Evolutionary conservation across 2,797 vertebrate genomes (phyloP), one percentile per base, ranked within the genome.

Genomic region (Sebastes melanostomus): DNA sequence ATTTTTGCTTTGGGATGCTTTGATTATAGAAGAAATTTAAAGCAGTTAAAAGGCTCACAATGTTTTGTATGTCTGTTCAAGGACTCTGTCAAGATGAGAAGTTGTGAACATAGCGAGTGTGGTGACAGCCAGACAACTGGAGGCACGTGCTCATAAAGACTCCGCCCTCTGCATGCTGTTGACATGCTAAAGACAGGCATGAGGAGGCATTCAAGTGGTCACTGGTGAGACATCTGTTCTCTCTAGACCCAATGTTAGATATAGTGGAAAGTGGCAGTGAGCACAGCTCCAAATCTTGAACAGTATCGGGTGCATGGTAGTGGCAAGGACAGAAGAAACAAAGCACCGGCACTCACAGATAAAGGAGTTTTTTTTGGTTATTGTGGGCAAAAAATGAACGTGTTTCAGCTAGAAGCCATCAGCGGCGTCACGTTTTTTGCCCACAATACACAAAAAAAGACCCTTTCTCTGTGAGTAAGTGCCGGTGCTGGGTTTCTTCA

Each of bases 71-170:
- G 9, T 80, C 42, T 67, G 38, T 78, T 68, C 12, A 75, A 79
- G 61, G 60, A 71, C 34, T 65, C 20, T 30, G 46, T 46, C 20
- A 66, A 54, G 34, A 86, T 61, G 25, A 72, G 55, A 85, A 66
- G 36, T 71, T 81, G 80, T 83, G 84, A 66, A 63, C 80, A 82
- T 54, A 55, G 67, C 50, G 61, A 70, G 75, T 89, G 88, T 87
- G 87, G 80, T 92, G 89, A 94, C 90, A 73, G 72, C 65, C 75
- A 86, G 86, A 92, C 94, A 95, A 92, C 94, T 94, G 94, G 68
- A 38, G 71, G 74, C 81, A 81, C 73, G 32, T 87, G 75, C 71
- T 83, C 42, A 71, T 27, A 32, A 16, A 82, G 75, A 77, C 75
- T 75, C 77, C 56, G 4, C 82, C 78, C 63, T 72, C 54, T 82